Evolutionary conservation across 1,140 invertebrate species (phyloP).

Genomic region (Drosophila eugracilis): DNA sequence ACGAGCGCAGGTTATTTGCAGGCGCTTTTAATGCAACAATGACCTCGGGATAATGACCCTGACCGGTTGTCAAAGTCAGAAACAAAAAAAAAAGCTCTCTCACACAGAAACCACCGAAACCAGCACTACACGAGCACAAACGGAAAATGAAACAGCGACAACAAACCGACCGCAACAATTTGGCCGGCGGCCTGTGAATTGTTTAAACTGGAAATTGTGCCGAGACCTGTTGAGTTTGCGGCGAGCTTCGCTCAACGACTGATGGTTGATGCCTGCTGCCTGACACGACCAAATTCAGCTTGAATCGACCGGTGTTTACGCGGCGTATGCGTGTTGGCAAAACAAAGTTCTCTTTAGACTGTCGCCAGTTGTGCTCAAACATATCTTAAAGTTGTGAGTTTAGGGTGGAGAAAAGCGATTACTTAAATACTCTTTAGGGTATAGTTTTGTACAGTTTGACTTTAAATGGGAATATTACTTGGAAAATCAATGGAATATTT

Average conservation of each 20-base stretch:
- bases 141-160: constrained; percentile 23
- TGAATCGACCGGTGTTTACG: constrained; percentile 16
- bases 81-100: not conserved
- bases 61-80: constrained; percentile 13
- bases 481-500: too few relatives aligned
- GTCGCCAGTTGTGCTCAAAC: constrained; percentile 11
- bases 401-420: too few relatives aligned
- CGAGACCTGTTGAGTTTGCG: constrained; percentile 60
- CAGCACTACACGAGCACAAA: constrained; percentile 29
- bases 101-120: constrained; percentile 30
- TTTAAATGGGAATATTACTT: too few relatives aligned
- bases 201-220: constrained; percentile 18
- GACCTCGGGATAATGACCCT: constrained; percentile 37
- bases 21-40: constrained; percentile 30
- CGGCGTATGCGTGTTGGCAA: constrained; percentile 68
- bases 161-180: constrained; percentile 49
- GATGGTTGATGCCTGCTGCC: too few relatives aligned
- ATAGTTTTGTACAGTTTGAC: too few relatives aligned
- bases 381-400: too few relatives aligned
- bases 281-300: constrained; percentile 26
- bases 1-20: constrained; percentile 15
- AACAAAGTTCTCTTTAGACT: constrained; percentile 1
- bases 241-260: constrained; percentile 47
- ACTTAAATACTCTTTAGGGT: too few relatives aligned
- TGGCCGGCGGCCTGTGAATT: constrained; percentile 30